These are phyloP conservation scores for Danio tinwini DNA, from an alignment of 2,797 vertebrate genomes.

Conservation along the genomic window DNA sequence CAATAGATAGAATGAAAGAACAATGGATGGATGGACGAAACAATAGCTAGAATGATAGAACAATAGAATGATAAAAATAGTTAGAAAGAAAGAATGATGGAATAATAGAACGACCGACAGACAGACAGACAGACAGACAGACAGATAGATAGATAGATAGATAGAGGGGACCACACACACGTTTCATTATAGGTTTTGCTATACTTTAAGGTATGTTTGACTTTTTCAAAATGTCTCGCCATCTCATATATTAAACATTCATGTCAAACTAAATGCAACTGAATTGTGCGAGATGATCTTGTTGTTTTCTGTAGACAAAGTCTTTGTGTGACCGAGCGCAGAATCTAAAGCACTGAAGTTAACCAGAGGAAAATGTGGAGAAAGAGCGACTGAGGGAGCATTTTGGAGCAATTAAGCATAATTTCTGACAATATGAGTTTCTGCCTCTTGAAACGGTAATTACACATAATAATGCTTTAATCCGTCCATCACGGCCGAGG, in stretches of 20 bases:
- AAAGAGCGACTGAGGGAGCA: conserved; percentile 62
- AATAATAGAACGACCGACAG: too few species aligned
- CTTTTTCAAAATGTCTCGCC: neutral
- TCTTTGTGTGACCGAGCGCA: neutral
- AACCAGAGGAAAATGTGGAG: conserved; percentile 64
- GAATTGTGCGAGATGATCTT: neutral
- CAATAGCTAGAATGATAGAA: too few species aligned
- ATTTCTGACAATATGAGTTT: conserved; percentile 77
- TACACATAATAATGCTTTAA: conserved; percentile 84
- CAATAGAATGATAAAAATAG: too few species aligned
- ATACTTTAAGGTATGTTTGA: neutral
- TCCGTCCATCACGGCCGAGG: conserved; percentile 78
- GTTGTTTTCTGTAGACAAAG: neutral
- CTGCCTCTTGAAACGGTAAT: conserved; percentile 80
- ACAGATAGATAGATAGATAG: too few species aligned
- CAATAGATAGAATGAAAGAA: too few species aligned
- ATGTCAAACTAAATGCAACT: neutral
- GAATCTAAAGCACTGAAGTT: conserved; percentile 1
- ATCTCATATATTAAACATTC: neutral
- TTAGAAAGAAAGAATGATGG: too few species aligned
- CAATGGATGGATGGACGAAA: too few species aligned
- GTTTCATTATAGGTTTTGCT: neutral
- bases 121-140: too few species aligned
- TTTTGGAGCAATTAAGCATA: conserved; percentile 73
- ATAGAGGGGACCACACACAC: neutral